A percentile compares a stretch with the other conserved stretches of the same genome.
Evolutionary conservation across 1,140 invertebrate genomes (phyloP).

Genomic region (Diploscapter pachys): DNA sequence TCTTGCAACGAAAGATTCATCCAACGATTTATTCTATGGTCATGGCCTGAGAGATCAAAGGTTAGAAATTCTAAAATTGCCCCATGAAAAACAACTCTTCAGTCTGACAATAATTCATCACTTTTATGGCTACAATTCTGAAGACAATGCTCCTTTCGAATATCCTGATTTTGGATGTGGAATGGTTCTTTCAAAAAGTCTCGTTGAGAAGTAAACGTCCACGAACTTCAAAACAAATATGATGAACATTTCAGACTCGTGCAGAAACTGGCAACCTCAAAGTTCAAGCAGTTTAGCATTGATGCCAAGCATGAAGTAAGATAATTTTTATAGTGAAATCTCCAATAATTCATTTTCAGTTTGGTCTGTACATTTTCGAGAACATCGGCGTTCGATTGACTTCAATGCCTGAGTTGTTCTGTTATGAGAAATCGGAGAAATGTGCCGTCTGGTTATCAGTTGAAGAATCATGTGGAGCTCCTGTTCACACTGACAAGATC

Average conservation of each 20-base stretch:
- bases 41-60: conserved; percentile 25
- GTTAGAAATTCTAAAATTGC: conserved; percentile 1
- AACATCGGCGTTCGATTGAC: not conserved
- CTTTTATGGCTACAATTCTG: conserved; percentile 30
- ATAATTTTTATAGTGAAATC: too few species aligned
- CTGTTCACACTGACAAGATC: too few species aligned
- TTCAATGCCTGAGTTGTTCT: not conserved
- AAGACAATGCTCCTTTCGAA: conserved; percentile 19
- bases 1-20: not conserved
- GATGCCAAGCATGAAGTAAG: conserved; percentile 33
- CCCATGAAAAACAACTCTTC: conserved; percentile 4
- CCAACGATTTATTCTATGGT: conserved; percentile 21
- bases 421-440: not conserved
- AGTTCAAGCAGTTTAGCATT: conserved; percentile 25
- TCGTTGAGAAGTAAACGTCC: conserved; percentile 12
- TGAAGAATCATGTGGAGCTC: too few species aligned
- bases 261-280: too few species aligned
- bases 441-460: not conserved
- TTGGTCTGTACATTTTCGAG: conserved; percentile 8
- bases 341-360: not conserved
- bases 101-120: conserved; percentile 42
- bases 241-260: too few species aligned
- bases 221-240: not conserved
- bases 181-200: conserved; percentile 19
- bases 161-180: conserved; percentile 36